Evolutionary conservation across 2,113 vertebrate genomes (phyloP).

Genomic region (Chloropsis hardwickii): DNA sequence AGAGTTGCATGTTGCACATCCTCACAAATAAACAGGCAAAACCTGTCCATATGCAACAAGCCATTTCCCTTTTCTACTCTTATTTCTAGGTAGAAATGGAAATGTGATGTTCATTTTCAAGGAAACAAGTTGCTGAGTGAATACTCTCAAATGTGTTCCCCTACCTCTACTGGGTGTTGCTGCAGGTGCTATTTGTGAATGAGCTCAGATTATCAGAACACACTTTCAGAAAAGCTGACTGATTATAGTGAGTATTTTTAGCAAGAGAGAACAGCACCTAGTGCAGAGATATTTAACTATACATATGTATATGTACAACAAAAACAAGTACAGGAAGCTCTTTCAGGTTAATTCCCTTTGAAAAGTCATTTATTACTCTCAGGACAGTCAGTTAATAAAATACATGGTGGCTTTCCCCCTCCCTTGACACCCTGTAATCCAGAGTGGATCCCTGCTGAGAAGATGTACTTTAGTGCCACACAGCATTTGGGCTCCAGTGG

Average conservation of each 20-base stretch:
- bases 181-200: background rate
- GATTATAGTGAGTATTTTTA: background rate
- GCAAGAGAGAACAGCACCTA: background rate
- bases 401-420: background rate
- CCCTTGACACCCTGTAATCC: background rate
- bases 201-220: background rate
- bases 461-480: background rate
- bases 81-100: background rate
- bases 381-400: background rate
- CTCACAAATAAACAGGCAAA: background rate
- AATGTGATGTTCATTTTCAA: background rate
- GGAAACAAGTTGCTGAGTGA: background rate
- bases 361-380: background rate
- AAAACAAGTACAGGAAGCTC: background rate
- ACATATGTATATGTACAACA: background rate
- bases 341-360: background rate
- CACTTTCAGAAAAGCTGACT: background rate
- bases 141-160: background rate
- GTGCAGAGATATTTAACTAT: background rate
- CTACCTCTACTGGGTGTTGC: background rate
- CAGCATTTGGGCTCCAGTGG: fast-evolving
- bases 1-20: background rate
- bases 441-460: background rate
- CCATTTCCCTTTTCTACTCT: background rate
- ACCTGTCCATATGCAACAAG: background rate